Evolutionary conservation across 2,888 invertebrate species (phyloP), one percentile per base, ranked within the genome.

Genomic region (Drosophila vallismaia): DNA sequence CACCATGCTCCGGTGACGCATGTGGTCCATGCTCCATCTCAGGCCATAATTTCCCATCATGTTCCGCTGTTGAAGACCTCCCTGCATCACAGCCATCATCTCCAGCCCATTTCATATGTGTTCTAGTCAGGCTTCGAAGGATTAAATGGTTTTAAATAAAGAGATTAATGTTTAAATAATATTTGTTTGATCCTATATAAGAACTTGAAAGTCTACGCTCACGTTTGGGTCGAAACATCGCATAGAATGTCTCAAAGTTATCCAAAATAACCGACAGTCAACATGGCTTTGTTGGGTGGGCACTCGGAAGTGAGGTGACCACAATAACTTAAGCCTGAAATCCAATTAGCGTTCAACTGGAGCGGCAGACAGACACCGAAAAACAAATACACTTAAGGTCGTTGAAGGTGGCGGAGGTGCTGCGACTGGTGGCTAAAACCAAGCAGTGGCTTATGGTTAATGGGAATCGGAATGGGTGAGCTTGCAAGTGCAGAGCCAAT

Each of bases 1-100:
- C 90, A 89, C 68, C 88, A 88, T 59, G 76, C 84, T 10, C 81
- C 86, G 14, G 75, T 88, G 26, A 70, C 78, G n/a, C 79, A 78
- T 10, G 71, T 86, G 33, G 63, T 86, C 10, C 76, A 86, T 49
- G 70, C 85, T 0, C 82, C 87, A 1, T 64, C 81, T 10, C 58
- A 81, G 0, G 33, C 73, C n/a, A 68, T 77, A 29, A 48, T 89
- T 4, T 46, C 85, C 3, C 89, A 86, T 40, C 79, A 85, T 59
- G 76, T 79, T 50, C 88, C 89, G 3, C 66, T 89, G 57, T 46
- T 88, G 28, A 82, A 78, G 57, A 72, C 82, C 7, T 66, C 88
- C 4, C 42, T 88, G 40, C 78, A 80, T 3, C 60, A 60, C 5
- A 24, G 24, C 1, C 60, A 60, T 6, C 87, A 89, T 71, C 86